These are phyloP conservation scores for Bombyx mori DNA, from an alignment of 1,140 invertebrate genomes.

Conservation along the genomic window DNA sequence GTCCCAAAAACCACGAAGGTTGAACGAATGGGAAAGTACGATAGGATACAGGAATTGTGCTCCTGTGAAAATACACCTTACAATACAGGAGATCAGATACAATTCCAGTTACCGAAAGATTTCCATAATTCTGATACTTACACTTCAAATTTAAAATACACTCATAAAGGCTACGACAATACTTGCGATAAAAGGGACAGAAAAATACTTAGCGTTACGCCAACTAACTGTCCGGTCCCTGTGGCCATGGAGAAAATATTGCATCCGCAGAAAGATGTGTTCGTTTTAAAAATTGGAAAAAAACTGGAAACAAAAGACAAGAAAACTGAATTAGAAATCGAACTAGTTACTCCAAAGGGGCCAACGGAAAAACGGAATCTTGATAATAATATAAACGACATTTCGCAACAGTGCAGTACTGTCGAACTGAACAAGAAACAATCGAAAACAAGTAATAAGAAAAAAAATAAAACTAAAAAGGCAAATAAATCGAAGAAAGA, in stretches of 20 bases:
- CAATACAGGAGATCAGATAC: constrained; percentile 56
- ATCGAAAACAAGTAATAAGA: constrained; percentile 19
- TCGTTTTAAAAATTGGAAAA: constrained; percentile 62
- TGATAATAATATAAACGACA: constrained; percentile 23
- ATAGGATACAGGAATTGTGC: constrained; percentile 54
- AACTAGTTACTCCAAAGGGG: constrained; percentile 52
- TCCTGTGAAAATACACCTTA: constrained; percentile 45
- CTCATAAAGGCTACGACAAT: constrained; percentile 34
- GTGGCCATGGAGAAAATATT: constrained; percentile 47
- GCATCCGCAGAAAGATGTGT: constrained; percentile 53
- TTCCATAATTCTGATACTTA: constrained; percentile 22
- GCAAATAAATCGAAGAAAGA: constrained; percentile 27
- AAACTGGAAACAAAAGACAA: constrained; percentile 60
- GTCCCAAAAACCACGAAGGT: constrained; percentile 51
- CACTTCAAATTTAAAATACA: constrained; percentile 54
- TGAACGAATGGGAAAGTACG: constrained; percentile 48
- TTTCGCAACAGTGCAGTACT: constrained; percentile 40
- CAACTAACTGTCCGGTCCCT: constrained; percentile 44
- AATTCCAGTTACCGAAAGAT: constrained; percentile 51
- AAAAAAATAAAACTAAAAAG: constrained; percentile 25
- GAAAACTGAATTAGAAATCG: constrained; percentile 62
- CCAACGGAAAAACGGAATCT: constrained; percentile 19
- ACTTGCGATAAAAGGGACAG: constrained; percentile 32
- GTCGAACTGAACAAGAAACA: constrained; percentile 19
- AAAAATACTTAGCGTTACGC: constrained; percentile 54